phyloP scores from a whole-genome alignment of 2,888 invertebrate genomes.

The Spatulosminthurus flaviceps region DNA sequence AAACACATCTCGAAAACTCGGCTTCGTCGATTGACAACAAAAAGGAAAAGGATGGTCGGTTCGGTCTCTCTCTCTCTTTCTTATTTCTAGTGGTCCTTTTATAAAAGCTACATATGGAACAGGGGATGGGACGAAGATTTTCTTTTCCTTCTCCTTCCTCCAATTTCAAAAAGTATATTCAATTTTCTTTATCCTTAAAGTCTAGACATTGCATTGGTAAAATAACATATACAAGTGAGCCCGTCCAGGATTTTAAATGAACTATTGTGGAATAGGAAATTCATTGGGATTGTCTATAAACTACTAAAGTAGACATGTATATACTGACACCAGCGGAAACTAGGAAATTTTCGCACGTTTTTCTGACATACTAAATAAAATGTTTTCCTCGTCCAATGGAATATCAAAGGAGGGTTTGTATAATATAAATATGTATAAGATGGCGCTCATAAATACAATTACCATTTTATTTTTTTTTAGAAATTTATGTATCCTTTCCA shows the following conservation, averaged over 20 bases:
- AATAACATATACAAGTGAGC: background rate
- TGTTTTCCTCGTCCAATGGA: too few relatives aligned
- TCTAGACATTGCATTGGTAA: background rate
- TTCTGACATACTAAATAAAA: background rate
- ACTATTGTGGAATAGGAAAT: background rate
- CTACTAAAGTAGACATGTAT: background rate
- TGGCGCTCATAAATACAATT: too few relatives aligned
- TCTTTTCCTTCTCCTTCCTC: conserved; percentile 11
- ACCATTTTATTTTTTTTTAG: too few relatives aligned
- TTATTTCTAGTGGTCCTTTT: background rate
- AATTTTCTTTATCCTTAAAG: conserved; percentile 1
- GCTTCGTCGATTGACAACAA: conserved; percentile 14
- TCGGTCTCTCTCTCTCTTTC: background rate
- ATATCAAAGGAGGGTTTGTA: too few relatives aligned
- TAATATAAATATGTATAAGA: too few relatives aligned
- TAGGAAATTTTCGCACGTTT: background rate
- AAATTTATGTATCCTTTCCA: too few relatives aligned
- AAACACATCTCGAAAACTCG: conserved; percentile 6
- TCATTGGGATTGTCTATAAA: background rate
- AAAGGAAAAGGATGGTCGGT: conserved; percentile 18
- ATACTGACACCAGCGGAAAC: background rate
- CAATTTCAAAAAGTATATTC: conserved; percentile 7
- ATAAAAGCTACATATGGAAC: background rate
- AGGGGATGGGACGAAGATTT: conserved; percentile 4
- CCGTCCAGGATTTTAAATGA: conserved; percentile 1